Percentiles rank a stretch among this genome's conserved stretches.
These are phyloP conservation scores for Butastur rufipennis DNA, from an alignment of 2,113 vertebrate genomes.

Conservation along the genomic window DNA sequence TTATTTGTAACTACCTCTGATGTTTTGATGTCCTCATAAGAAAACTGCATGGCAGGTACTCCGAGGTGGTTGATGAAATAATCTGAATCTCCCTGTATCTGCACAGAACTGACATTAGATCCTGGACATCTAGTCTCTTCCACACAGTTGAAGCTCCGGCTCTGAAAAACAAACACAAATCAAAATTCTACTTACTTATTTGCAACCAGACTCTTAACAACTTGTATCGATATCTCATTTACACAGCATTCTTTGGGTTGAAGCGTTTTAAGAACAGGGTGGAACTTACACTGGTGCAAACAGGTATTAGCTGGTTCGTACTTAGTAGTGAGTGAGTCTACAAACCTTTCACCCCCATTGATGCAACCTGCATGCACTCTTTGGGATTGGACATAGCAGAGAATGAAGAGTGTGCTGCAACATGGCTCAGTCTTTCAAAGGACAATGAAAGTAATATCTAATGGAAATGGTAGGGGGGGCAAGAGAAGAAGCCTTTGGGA, in stretches of 20 bases:
- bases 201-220: not conserved
- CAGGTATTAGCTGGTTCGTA: not conserved
- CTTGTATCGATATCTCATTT: not conserved
- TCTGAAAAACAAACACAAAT: constrained; percentile 76
- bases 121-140: constrained; percentile 73
- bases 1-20: constrained; percentile 75
- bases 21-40: constrained; percentile 78
- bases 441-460: not conserved
- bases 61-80: constrained; percentile 92
- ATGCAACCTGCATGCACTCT: not conserved
- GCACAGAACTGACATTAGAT: constrained; percentile 83
- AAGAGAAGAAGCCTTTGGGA: not conserved
- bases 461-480: not conserved
- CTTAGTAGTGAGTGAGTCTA: not conserved
- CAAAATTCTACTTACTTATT: not conserved
- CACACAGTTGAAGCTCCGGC: constrained; percentile 80
- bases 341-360: not conserved
- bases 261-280: not conserved
- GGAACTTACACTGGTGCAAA: not conserved
- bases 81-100: constrained; percentile 84
- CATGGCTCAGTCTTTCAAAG: not conserved
- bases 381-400: fast-evolving
- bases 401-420: not conserved
- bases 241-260: not conserved
- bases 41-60: constrained; percentile 84